Evolutionary conservation across 1,140 invertebrate genomes (phyloP), one percentile per base, ranked within the genome.

Genomic region (Rhizoglyphus robini): DNA sequence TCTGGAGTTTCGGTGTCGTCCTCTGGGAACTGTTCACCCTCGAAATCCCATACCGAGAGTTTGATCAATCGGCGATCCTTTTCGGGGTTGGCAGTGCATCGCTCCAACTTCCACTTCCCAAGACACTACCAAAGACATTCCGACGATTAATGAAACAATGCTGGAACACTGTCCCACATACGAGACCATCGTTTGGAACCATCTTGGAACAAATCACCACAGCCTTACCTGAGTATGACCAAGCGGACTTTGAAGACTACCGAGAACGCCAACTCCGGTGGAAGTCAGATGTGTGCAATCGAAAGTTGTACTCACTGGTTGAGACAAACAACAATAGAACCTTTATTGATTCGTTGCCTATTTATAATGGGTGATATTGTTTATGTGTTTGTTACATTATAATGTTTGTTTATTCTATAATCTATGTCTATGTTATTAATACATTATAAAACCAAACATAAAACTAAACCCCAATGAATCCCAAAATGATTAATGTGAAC

Each of bases 1-100:
- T 11, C 68, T 84, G 84, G 62, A 46, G 41, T 47, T 97, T 87
- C 74, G 95, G 94, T 27, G 91, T 99, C 0, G 92, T 98, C 2
- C 77, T 98, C 18, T 99, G 95, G 95, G 95, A 99, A 77, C 78
- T 98, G 68, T 76, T 98, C 11, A 97, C 92, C 3, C 88, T 90
- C 71, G 91, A 97, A 78, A 86, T 91, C 59, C 95, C 95, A 0
- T 99, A 97, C 75, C 91, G 91, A 74, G 91, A 94, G 74, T 85
- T 98, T 13, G 93, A 97, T 75, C 92, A 91, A 3, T 91, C 90
- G 20, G 91, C 93, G 48, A 93, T 99, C 49, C 96, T 98, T 78
- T 98, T 88, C 84, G 93, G 94, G 15, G 94, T 99, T 5, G 96
- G 95, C 3, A 93, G 86, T 70, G 88, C 91, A 75, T 91, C 89